Conservation (phyloP, 2,888 invertebrate genomes). For the Eristalis arbustorum region DNA sequence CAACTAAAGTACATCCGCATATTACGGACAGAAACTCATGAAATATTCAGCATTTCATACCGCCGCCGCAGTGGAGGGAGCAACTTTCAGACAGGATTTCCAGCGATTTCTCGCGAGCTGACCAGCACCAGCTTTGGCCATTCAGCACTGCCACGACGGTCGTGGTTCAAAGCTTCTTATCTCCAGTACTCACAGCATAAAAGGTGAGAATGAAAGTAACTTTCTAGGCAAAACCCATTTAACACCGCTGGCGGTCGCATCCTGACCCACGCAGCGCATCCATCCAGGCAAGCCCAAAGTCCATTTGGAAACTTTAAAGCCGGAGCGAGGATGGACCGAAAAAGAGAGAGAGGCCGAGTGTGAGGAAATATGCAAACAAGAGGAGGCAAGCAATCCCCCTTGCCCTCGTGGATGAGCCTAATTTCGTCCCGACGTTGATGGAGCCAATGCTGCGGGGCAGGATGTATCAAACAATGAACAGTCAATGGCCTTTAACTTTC, state of each 20-base stretch:
- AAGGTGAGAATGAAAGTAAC: conserved; percentile 53
- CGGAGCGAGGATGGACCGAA: neutral
- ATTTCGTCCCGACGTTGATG: conserved; percentile 11
- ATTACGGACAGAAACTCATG: conserved; percentile 1
- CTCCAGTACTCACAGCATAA: conserved; percentile 38
- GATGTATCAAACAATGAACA: neutral
- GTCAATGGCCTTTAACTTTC: conserved; percentile 30
- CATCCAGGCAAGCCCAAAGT: conserved; percentile 3
- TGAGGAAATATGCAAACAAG: conserved; percentile 31
- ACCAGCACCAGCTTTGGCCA: neutral
- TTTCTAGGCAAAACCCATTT: conserved; percentile 24
- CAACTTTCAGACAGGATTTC: conserved; percentile 14
- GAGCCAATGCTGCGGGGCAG: neutral
- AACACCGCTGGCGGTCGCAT: conserved; percentile 16
- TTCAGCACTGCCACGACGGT: neutral
- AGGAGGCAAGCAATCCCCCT: neutral
- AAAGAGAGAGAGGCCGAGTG: neutral
- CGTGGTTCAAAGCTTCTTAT: conserved; percentile 40
- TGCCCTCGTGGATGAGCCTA: conserved; percentile 16
- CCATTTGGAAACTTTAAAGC: conserved; percentile 36
- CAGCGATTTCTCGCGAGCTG: conserved; percentile 24
- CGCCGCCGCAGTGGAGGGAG: neutral
- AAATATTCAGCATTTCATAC: conserved; percentile 23
- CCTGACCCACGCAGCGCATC: neutral
- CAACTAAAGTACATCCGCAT: conserved; percentile 3